Percentiles rank a stretch among this genome's conserved stretches.
These are phyloP conservation scores for Motacilla tschutschensis DNA, from an alignment of 2,113 vertebrate genomes.

Conservation along the genomic window DNA sequence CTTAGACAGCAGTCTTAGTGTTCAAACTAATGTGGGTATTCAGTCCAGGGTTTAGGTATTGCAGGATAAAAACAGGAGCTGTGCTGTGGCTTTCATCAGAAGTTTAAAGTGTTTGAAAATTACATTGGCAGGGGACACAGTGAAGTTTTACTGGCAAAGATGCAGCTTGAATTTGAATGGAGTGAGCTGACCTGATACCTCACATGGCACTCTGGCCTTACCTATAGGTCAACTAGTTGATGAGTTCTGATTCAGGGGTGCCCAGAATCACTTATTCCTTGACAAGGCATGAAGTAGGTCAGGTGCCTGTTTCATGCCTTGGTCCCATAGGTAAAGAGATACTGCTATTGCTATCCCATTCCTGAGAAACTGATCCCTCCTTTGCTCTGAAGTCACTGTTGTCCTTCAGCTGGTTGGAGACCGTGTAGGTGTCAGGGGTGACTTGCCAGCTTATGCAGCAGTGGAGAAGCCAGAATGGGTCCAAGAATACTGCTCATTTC, in stretches of 20 bases:
- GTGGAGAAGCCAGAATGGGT: neutral
- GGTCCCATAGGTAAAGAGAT: fast-evolving
- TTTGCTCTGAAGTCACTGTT: neutral
- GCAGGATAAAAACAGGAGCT: neutral
- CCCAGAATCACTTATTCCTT: neutral
- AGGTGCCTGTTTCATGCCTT: neutral
- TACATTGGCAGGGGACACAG: neutral
- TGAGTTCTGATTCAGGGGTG: neutral
- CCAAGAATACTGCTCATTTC: constrained; percentile 7
- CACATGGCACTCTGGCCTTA: neutral
- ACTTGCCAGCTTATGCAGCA: neutral
- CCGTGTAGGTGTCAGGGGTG: fast-evolving
- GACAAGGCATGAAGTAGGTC: neutral
- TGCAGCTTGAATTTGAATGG: neutral
- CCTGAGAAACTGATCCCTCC: neutral
- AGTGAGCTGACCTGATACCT: neutral
- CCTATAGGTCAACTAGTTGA: neutral
- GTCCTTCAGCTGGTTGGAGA: neutral
- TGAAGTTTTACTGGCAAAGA: neutral
- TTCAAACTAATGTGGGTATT: neutral
- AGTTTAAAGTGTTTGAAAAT: neutral
- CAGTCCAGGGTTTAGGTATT: neutral
- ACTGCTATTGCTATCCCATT: neutral
- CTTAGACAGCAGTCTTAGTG: neutral
- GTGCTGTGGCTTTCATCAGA: neutral